Conservation (phyloP, 2,888 invertebrate genomes). For the Orchesellides sinensis region DNA sequence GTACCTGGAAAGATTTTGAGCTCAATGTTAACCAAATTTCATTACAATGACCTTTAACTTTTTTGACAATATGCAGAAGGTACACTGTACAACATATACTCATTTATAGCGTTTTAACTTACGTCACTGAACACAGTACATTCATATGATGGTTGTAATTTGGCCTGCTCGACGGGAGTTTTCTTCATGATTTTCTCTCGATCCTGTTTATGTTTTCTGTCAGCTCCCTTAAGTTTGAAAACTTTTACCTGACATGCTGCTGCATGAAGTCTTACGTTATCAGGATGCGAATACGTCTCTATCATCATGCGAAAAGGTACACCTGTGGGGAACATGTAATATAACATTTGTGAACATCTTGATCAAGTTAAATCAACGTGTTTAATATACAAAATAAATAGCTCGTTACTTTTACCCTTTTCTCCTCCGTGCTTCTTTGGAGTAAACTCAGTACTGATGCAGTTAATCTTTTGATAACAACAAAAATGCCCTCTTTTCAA, state of each 20-base stretch:
- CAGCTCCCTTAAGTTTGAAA: slow-evolving; percentile 92
- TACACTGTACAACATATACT: neutral
- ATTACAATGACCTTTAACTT: neutral
- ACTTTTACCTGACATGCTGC: slow-evolving; percentile 98
- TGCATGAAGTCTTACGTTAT: slow-evolving; percentile 86
- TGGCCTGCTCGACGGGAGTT: slow-evolving; percentile 89
- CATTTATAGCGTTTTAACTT: slow-evolving; percentile 76
- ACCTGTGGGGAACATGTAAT: slow-evolving; percentile 1
- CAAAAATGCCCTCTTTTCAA: neutral
- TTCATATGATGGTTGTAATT: slow-evolving; percentile 96
- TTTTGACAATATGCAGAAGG: neutral
- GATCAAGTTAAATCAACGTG: neutral
- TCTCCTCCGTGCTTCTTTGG: slow-evolving; percentile 99
- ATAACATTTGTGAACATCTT: neutral
- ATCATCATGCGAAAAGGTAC: slow-evolving; percentile 97
- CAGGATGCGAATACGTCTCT: slow-evolving; percentile 87
- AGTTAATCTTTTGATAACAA: slow-evolving; percentile 84
- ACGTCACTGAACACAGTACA: slow-evolving; percentile 96
- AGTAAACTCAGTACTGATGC: slow-evolving; percentile 98
- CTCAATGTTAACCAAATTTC: neutral
- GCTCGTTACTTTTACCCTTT: slow-evolving; percentile 82
- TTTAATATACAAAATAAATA: neutral
- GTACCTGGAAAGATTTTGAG: slow-evolving; percentile 81
- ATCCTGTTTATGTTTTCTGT: slow-evolving; percentile 97
- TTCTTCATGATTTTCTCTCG: slow-evolving; percentile 94